Evolutionary conservation across 2,888 invertebrate genomes (phyloP).

Genomic region (Lepidochrysops patricia): DNA sequence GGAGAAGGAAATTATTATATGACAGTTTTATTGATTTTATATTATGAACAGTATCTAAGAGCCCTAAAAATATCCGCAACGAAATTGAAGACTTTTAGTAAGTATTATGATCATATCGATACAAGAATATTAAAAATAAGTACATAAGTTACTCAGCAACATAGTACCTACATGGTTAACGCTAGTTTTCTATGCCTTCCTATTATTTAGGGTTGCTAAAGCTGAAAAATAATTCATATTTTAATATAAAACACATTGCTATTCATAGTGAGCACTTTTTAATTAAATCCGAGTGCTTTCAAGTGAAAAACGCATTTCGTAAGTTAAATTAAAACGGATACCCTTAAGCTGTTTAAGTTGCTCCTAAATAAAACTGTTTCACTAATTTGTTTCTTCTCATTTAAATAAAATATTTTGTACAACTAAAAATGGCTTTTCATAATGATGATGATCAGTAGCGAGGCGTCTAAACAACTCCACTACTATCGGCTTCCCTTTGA

Average conservation of each 20-base stretch:
- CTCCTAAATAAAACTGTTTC: constrained; percentile 17
- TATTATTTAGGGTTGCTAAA: not conserved
- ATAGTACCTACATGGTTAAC: too few species aligned
- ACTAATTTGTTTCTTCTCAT: constrained; percentile 14
- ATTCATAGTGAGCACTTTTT: constrained; percentile 1
- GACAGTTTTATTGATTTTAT: too few species aligned
- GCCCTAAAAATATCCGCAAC: too few species aligned
- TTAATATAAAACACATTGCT: not conserved
- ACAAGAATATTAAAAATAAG: too few species aligned
- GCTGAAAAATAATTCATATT: not conserved
- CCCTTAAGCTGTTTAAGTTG: constrained; percentile 15
- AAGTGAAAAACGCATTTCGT: constrained; percentile 12
- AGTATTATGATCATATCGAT: too few species aligned
- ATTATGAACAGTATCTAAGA: too few species aligned
- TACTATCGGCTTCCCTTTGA: too few species aligned
- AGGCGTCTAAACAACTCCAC: too few species aligned
- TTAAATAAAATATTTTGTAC: not conserved
- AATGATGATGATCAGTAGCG: too few species aligned
- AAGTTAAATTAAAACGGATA: constrained; percentile 16
- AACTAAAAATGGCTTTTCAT: not conserved
- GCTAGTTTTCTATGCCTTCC: not conserved
- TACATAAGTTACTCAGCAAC: too few species aligned
- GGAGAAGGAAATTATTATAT: too few species aligned
- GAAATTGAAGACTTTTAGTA: too few species aligned
- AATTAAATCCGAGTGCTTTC: constrained; percentile 6